phyloP scores from a whole-genome alignment of 2,888 invertebrate genomes.

The Gari tellinella region DNA sequence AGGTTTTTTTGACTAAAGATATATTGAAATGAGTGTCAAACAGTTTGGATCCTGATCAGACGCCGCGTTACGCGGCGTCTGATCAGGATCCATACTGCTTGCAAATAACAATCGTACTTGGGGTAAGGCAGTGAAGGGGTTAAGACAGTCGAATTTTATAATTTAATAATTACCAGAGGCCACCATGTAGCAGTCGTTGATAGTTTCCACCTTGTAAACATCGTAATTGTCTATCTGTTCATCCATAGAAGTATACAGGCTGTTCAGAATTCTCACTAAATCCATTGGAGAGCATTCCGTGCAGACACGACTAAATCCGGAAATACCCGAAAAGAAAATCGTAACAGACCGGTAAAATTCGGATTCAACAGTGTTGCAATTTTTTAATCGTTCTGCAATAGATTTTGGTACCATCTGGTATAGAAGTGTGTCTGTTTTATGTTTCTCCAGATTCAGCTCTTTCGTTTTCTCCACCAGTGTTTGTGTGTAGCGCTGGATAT shows the following conservation, averaged over 20 bases:
- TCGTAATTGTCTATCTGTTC: conserved; percentile 64
- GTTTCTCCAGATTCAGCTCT: conserved; percentile 67
- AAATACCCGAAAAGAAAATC: conserved; percentile 71
- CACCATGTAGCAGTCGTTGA: conserved; percentile 75
- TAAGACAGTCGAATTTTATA: neutral
- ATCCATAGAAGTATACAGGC: conserved; percentile 67
- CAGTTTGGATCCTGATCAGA: too few species aligned
- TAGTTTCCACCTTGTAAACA: conserved; percentile 75
- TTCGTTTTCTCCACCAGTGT: conserved; percentile 70
- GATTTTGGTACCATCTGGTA: conserved; percentile 74
- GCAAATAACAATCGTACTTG: too few species aligned
- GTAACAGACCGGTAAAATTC: conserved; percentile 73
- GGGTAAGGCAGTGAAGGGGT: too few species aligned
- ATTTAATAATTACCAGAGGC: conserved; percentile 65
- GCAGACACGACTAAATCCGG: conserved; percentile 63
- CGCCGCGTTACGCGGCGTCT: too few species aligned
- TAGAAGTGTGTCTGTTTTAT: conserved; percentile 65
- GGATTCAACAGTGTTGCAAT: conserved; percentile 61
- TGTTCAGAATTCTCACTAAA: conserved; percentile 67
- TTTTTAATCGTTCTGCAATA: conserved; percentile 66
- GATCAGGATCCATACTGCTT: too few species aligned
- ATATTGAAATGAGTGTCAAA: too few species aligned
- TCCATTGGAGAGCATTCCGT: conserved; percentile 64
- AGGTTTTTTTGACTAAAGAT: too few species aligned
- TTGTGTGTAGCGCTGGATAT: conserved; percentile 74